Evolutionary conservation across 2,797 vertebrate species (phyloP).

Genomic region (Crenichthys baileyi): DNA sequence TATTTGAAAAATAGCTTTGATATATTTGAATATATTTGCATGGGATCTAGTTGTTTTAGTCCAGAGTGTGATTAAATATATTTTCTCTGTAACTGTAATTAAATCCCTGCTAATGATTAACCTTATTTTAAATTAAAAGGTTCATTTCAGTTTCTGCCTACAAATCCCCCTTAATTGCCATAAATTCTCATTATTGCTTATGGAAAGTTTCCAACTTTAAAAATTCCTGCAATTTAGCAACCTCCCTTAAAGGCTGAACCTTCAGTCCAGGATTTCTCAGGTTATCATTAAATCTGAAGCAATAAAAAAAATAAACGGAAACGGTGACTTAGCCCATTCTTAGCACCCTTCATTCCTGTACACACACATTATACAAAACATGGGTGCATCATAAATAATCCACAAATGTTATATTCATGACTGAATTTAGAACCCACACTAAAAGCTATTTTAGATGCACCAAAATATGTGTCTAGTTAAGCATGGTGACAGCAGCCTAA

Average conservation of each 20-base stretch:
- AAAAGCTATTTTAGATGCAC: neutral
- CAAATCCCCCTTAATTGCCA: neutral
- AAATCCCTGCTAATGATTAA: neutral
- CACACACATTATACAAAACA: neutral
- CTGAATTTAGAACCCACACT: neutral
- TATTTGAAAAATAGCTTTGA: neutral
- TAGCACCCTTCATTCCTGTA: neutral
- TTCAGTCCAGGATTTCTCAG: neutral
- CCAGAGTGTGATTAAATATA: neutral
- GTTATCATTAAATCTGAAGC: neutral
- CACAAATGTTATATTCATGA: neutral
- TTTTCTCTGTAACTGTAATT: neutral
- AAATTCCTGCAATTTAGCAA: neutral
- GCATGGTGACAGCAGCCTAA: neutral
- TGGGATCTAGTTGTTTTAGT: neutral
- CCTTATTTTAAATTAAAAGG: neutral
- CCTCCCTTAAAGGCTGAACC: neutral
- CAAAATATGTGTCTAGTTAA: neutral
- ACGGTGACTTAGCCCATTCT: neutral
- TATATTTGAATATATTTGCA: neutral
- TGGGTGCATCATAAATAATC: neutral
- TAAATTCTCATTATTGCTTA: neutral
- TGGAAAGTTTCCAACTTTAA: neutral
- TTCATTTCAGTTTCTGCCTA: neutral
- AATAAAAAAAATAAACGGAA: neutral